Base-by-base conservation (phyloP, 2,113 vertebrate species). In the Xiphophorus maculatus region DNA sequence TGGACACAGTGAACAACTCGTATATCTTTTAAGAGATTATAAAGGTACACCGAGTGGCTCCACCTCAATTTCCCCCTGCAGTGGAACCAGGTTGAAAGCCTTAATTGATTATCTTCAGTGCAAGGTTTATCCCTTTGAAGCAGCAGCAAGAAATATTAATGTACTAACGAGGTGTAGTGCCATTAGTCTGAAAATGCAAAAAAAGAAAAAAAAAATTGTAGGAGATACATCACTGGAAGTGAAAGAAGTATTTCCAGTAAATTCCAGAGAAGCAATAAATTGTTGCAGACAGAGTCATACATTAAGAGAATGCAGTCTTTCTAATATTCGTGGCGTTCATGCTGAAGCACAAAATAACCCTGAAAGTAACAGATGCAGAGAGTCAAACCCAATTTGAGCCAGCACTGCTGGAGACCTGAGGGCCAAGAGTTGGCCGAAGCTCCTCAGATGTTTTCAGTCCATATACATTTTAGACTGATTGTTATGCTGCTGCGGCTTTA, bases 401-500 rank as follows among this genome's bases (percentile, higher is more conserved):
- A 9, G 51, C 51, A 10, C 51, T n/a, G 51, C 25, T 58, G 25
- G 51, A 58, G 51, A 25, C 25, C 25, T 10, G 9, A 10, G 51
- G 51, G 25, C 51, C 51, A 10, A 58, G 25, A 11, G 51, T 7
- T 58, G 17, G 17, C 15, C 62, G 69, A 73, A 70, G 62, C 30
- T 42, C 72, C 77, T 76, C 65, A 0, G 22, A 12, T 44, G 10
- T 72, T 70, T 83, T 67, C 81, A 3, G 48, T 25, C 48, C 19
- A 54, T 54, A 54, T 54, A 54, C 6, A 7, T 84, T 80, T 85
- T 33, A 65, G 66, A 80, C 66, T 87, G 84, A 89, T 88, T 87
- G 82, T 37, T 74, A 76, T 80, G 74, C 84, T 73, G 75, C 77
- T 35, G 79, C 79, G 63, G 48, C 62, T 51, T 89, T 80, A 73